Percentiles rank a stretch among this genome's conserved stretches.
Evolutionary conservation across 1,140 invertebrate genomes (phyloP).

Genomic region (Drosophila tropicalis): DNA sequence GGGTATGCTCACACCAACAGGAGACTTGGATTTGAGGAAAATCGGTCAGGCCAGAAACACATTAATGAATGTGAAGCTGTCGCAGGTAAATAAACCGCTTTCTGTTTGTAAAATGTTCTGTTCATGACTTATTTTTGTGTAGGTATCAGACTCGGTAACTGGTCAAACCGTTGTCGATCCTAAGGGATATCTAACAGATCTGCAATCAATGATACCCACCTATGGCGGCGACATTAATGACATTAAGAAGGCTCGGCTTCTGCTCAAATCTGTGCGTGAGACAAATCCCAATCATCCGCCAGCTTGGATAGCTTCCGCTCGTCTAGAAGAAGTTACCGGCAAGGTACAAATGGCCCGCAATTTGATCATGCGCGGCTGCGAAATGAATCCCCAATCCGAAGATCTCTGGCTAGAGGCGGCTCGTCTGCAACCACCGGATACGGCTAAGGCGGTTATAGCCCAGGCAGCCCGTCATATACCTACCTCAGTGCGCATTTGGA

Average conservation of each 20-base stretch:
- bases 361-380: slow-evolving; percentile 98
- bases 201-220: slow-evolving; percentile 99
- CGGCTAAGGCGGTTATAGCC: slow-evolving; percentile 96
- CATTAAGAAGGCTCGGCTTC: slow-evolving; percentile 98
- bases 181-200: slow-evolving; percentile 98
- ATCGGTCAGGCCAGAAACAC: slow-evolving; percentile 99
- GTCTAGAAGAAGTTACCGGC: slow-evolving; percentile 99
- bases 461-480: slow-evolving; percentile 94
- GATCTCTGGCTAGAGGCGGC: slow-evolving; percentile 99
- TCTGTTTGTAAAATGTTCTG: too few species aligned
- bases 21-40: slow-evolving; percentile 98
- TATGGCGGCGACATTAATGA: slow-evolving; percentile 99
- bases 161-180: slow-evolving; percentile 99
- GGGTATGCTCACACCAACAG: slow-evolving; percentile 89
- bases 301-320: slow-evolving; percentile 99
- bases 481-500: slow-evolving; percentile 98
- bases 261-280: slow-evolving; percentile 98
- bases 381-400: slow-evolving; percentile 98
- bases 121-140: not conserved
- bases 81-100: slow-evolving; percentile 86
- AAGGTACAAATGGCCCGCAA: slow-evolving; percentile 98
- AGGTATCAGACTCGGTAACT: slow-evolving; percentile 97
- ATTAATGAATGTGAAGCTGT: slow-evolving; percentile 99
- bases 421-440: slow-evolving; percentile 96
- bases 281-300: slow-evolving; percentile 99